Percentiles rank a stretch among this genome's conserved stretches.
Evolutionary conservation across 2,113 vertebrate species (phyloP).

Genomic region (Oncorhynchus kisutch): DNA sequence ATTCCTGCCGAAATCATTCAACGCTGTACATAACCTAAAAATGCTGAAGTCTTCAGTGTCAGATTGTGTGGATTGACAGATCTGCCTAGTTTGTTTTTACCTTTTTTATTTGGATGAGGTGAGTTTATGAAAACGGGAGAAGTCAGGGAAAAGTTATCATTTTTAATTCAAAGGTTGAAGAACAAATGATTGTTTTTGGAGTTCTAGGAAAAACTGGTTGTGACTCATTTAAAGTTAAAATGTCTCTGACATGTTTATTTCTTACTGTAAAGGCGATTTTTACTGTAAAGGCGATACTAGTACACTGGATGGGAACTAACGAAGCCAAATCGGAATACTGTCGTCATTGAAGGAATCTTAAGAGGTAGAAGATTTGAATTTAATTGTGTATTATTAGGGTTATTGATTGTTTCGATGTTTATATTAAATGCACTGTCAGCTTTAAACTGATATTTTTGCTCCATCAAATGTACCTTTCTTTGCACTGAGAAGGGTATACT

Average conservation of each 20-base stretch:
- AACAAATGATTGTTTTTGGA: neutral
- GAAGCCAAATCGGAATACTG: slow-evolving; percentile 62
- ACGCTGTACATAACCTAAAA: too few relatives aligned
- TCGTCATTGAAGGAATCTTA: slow-evolving; percentile 44
- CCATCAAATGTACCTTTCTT: slow-evolving; percentile 47
- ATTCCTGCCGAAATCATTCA: too few relatives aligned
- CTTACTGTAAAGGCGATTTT: slow-evolving; percentile 64
- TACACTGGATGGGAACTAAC: slow-evolving; percentile 70
- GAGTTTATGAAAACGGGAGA: too few relatives aligned
- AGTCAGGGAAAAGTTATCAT: neutral
- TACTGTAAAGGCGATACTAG: slow-evolving; percentile 61
- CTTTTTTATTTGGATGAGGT: neutral
- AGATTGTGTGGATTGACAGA: neutral
- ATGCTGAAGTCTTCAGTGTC: too few relatives aligned
- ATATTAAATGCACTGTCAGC: slow-evolving; percentile 44
- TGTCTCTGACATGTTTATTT: slow-evolving; percentile 1
- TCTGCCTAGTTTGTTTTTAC: slow-evolving; percentile 2
- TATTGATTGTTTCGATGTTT: slow-evolving; percentile 33
- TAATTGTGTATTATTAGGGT: slow-evolving; percentile 31
- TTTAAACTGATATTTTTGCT: slow-evolving; percentile 43
- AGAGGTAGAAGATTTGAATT: slow-evolving; percentile 32
- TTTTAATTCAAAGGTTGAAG: neutral
- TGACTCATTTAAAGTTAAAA: neutral
- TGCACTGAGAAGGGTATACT: slow-evolving; percentile 48
- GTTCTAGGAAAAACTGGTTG: neutral